Percentiles rank a stretch among this genome's conserved stretches.
Conservation (phyloP, 2,113 vertebrate species). For the Crotalus tigris region DNA sequence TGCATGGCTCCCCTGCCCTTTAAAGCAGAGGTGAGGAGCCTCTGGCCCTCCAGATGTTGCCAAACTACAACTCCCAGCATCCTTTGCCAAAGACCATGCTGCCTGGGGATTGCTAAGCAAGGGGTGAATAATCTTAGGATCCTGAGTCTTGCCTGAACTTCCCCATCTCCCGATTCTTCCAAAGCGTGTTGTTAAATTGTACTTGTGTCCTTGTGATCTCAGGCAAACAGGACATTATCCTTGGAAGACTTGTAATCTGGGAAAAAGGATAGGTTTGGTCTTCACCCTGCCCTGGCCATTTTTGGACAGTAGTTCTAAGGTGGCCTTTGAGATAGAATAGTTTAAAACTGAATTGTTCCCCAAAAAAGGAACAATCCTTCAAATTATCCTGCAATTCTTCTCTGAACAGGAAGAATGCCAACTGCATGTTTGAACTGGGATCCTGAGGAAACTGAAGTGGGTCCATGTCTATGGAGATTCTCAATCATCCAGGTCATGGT, state of each 20-base stretch:
- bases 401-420: not conserved
- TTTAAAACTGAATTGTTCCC: not conserved
- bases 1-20: not conserved
- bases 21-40: not conserved
- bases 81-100: not conserved
- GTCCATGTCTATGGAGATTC: too few relatives aligned
- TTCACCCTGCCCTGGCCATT: not conserved
- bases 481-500: too few relatives aligned
- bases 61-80: not conserved
- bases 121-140: not conserved
- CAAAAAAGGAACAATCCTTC: not conserved
- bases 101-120: not conserved
- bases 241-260: not conserved
- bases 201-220: not conserved
- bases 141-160: not conserved
- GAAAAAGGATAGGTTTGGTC: not conserved
- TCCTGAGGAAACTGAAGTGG: too few relatives aligned
- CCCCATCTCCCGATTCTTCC: not conserved
- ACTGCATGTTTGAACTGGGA: not conserved
- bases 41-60: not conserved
- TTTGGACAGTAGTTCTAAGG: not conserved
- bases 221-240: not conserved
- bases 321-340: not conserved
- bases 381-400: not conserved
- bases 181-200: not conserved